These are phyloP conservation scores for Hycleus cichorii DNA, from an alignment of 1,140 invertebrate genomes.

Conservation along the genomic window DNA sequence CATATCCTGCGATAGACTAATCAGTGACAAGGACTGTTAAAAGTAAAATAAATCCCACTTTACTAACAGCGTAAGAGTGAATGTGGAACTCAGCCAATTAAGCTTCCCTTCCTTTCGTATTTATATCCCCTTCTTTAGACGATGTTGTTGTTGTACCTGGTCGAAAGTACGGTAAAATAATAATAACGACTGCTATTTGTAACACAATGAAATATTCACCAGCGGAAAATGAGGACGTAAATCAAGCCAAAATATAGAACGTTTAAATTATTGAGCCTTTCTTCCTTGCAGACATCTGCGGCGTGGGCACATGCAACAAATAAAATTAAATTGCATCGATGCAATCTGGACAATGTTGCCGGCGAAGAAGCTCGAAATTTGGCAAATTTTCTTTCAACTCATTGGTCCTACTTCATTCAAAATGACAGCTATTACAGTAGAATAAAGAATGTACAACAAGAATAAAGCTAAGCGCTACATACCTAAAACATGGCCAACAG, in stretches of 20 bases:
- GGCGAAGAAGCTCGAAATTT: no score
- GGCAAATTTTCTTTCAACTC: no score
- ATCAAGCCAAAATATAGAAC: conserved; percentile 18
- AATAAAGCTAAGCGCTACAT: no score
- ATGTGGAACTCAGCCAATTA: conserved; percentile 29
- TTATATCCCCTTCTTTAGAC: no score
- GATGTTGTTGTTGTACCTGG: conserved; percentile 2
- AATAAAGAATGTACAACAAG: no score
- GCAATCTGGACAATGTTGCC: no score
- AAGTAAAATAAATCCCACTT: conserved; percentile 30
- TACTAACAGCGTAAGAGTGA: conserved; percentile 18
- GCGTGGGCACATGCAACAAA: no score
- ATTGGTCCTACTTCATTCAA: no score
- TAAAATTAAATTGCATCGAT: no score
- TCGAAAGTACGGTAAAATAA: conserved; percentile 25
- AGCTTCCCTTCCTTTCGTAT: neutral
- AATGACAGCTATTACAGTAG: no score
- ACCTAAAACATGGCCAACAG: no score
- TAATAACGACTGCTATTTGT: conserved; percentile 34
- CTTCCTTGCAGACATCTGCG: no score
- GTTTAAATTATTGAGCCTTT: conserved; percentile 13
- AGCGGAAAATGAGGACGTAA: conserved; percentile 24
- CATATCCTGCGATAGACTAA: conserved; percentile 23
- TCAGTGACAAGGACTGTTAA: conserved; percentile 29
- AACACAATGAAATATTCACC: conserved; percentile 33